Base-by-base conservation (phyloP, 2,797 vertebrate genomes). In the Onychomys leucogaster region DNA sequence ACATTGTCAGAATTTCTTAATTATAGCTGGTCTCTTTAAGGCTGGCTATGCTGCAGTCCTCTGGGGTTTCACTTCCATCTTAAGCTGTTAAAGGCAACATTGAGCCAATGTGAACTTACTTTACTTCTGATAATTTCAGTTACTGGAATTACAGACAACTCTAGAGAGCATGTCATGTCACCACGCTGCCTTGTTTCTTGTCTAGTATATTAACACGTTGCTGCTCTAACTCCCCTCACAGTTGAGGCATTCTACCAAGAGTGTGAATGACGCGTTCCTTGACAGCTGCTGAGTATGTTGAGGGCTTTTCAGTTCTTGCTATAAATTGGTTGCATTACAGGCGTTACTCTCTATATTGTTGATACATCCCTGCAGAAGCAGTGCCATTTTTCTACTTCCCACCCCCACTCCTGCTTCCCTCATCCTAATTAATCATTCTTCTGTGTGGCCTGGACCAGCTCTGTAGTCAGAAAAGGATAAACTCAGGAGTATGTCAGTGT, bases 1-100 rank as follows among this genome's bases (percentile, higher is more conserved):
- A 37, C 94, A 95, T 78, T 96, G 90, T 97, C 75, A 94, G 65
- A 94, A 90, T 94, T 83, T 95, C 73, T 93, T 81, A 52, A 86
- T 95, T 93, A 75, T 75, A 46, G 89, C 84, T 82, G 4, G 14
- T 41, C 19, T 84, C 76, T 88, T 37, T 2, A 81, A 90, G 41
- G 73, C 34, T 17, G 89, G 32, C 75, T 90, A 90, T 77, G 29
- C 59, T 91, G 2, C 2, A 57, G 6, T 88, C 37, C 84, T 87
- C 46, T 41, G 75, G 21, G 41, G 13, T 93, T 21, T 63, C 34
- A 14, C 67, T 94, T 90, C 23, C 29, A 34, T 77, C n/a, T 91
- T 32, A 91, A 2, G 59, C 41, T 91, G 21, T 80, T 81, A 75
- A 49, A 88, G 55, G 12, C 27, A 81, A 2, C 52, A 29, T 29